Conservation (phyloP, 1,140 invertebrate species). For the Calephelis virginiensis region DNA sequence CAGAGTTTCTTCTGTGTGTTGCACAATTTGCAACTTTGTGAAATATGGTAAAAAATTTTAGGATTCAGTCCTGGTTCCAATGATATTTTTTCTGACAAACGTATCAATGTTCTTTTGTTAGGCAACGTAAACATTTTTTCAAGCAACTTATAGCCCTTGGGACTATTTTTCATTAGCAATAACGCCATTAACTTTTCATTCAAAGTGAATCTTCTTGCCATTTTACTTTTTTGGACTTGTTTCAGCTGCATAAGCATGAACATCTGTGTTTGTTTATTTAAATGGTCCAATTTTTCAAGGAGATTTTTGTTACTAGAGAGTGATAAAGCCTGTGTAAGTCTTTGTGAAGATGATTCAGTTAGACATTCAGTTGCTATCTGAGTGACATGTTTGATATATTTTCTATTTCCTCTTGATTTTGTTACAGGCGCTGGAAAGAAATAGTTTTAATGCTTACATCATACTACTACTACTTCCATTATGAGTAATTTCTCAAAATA, state of each 20-base stretch:
- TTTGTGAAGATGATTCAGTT: too few relatives aligned
- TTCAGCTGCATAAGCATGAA: slow-evolving; percentile 1
- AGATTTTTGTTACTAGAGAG: too few relatives aligned
- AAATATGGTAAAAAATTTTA: slow-evolving; percentile 1
- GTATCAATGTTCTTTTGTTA: slow-evolving; percentile 27
- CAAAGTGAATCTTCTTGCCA: slow-evolving; percentile 3
- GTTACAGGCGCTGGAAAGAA: too few relatives aligned
- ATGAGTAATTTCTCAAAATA: too few relatives aligned
- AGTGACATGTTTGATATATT: too few relatives aligned
- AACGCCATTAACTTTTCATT: slow-evolving; percentile 3
- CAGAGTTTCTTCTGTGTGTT: background rate
- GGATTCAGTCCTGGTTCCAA: slow-evolving; percentile 1
- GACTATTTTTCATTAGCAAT: slow-evolving; percentile 31
- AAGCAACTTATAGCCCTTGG: slow-evolving; percentile 36
- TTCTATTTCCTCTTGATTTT: too few relatives aligned
- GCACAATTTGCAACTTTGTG: background rate
- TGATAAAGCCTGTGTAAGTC: too few relatives aligned
- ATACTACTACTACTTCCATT: too few relatives aligned
- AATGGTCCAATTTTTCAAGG: background rate
- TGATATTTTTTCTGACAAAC: background rate
- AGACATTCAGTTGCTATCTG: too few relatives aligned
- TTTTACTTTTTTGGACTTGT: background rate
- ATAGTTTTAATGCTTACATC: too few relatives aligned
- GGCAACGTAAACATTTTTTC: slow-evolving; percentile 33
- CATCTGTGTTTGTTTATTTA: background rate